phyloP scores from a whole-genome alignment of 2,113 vertebrate genomes.

The Sinocyclocheilus maitianheensis region DNA sequence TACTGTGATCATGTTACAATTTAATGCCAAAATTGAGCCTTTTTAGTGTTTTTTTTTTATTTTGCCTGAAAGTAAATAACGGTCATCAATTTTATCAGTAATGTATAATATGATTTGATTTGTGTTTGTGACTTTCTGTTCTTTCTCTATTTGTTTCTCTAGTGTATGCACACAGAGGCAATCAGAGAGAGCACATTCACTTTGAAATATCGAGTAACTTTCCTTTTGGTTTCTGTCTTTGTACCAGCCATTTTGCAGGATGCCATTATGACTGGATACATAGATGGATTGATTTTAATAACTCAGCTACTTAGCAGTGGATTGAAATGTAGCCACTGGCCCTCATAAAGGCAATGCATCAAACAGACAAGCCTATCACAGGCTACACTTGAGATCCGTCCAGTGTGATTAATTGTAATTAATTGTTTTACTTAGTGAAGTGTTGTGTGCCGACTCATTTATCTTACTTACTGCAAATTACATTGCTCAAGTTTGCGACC shows the following conservation, averaged over 20 bases:
- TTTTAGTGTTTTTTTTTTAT: not conserved
- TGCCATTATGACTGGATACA: conserved; percentile 32
- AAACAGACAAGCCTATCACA: conserved; percentile 61
- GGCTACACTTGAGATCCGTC: conserved; percentile 52
- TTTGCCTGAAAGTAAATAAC: not conserved
- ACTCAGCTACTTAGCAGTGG: conserved; percentile 44
- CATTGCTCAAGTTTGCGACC: conserved; percentile 47
- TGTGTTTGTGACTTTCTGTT: not conserved
- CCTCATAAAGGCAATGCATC: conserved; percentile 61
- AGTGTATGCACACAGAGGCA: not conserved
- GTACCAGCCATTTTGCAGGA: conserved; percentile 16
- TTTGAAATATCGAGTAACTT: conserved; percentile 2
- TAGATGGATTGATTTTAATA: conserved; percentile 53
- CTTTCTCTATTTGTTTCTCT: not conserved
- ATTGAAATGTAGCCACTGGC: conserved; percentile 53
- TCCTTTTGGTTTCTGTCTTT: conserved; percentile 9
- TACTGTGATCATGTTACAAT: not conserved
- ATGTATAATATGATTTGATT: not conserved
- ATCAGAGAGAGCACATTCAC: not conserved
- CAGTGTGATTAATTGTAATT: conserved; percentile 66
- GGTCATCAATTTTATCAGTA: not conserved
- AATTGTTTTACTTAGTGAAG: conserved; percentile 59
- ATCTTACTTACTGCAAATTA: conserved; percentile 62
- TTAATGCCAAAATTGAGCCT: not conserved
- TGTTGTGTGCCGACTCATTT: conserved; percentile 56